Evolutionary conservation across 2,888 invertebrate genomes (phyloP), one percentile per base, ranked within the genome.

Genomic region (Ochropacha duplaris): DNA sequence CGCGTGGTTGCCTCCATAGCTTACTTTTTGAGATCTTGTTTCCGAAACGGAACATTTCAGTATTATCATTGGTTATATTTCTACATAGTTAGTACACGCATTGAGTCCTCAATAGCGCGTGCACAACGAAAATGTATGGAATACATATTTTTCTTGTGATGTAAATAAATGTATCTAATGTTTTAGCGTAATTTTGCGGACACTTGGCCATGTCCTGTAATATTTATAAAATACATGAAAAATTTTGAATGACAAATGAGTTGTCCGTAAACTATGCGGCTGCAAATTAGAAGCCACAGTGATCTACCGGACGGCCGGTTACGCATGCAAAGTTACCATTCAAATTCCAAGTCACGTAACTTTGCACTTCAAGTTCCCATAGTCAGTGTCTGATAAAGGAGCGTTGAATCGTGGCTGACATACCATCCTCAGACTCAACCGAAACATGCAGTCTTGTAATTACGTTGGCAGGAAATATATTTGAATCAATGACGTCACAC

Each of bases 341-440:
- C 69, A 79, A 84, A 84, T 86, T 81, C 67, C 88, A 76, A 78
- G 88, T 87, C 88, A 88, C 89, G 88, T 88, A 84, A 67, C 67
- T 64, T 60, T 52, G 65, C 74, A 70, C 71, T 74, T 67, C 57
- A 71, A 68, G 69, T 67, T 65, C 57, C 59, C 59, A 64, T 54
- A 19, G 31, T 24, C 28, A 57, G 55, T 52, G 55, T 28, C 28
- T 44, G 22, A 44, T 50, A 34, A 36, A 57, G 28, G 49, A 49
- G 54, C 31, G 28, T 11, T 31, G 51, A 57, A 57, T 44, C 19
- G 19, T 44, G 19, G 8, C 44, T 44, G 16, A 44, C 19, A 44
- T 44, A 9, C 44, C 19, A 19, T 44, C 19, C 8, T 44, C 19
- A 16, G 9, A 19, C 9, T 19, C 44, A 44, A 19, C 16, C 3